Base-by-base conservation (phyloP, 2,888 invertebrate genomes). In the Altica lythri region DNA sequence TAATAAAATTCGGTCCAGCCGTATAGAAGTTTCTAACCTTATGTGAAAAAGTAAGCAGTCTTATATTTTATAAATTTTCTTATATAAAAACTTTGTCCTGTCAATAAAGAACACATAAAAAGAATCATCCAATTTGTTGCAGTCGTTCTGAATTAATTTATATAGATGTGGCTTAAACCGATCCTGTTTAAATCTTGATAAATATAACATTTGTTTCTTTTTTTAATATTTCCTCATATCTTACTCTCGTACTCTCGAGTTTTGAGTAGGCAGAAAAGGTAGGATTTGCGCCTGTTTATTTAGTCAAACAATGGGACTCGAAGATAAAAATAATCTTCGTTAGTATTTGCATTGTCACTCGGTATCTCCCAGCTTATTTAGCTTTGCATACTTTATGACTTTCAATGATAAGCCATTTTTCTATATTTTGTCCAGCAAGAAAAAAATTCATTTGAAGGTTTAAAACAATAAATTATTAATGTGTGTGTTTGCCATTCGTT, bases 331-430 rank as follows among this genome's bases (percentile, higher is more conserved):
- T 53, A 46, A 47, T 53, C 47, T 29, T 12, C 22, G 30, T 52
- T 35, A 29, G 45, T 42, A 53, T 53, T 53, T 53, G 47, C 47
- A 47, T 53, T 53, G 53, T 53, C 46, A 53, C 47, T 38, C 16
- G 29, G 6, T 17, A 10, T 29, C 30, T 44, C 37, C 17, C 19
- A 17, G 18, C 48, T 48, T 38, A 38, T 25, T 17, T 38, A 29
- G 38, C 35, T 47, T 37, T 37, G 35, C 27, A 47, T 29, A 12
- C 38, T 37, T 37, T 18, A 37, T 37, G 37, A 37, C 37, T 18
- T 37, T n/a, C n/a, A 37, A 18, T 9, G 44, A 44, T 18, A 29
- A 12, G 14, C 13, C 10, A n/a, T 27, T 27, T 8, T n/a, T n/a
- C n/a, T n/a, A n/a, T 30, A 10, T 30, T 30, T 30, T 30, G 30